Evolutionary conservation across 2,888 invertebrate species (phyloP).

Genomic region (Oxyscelio sp.): DNA sequence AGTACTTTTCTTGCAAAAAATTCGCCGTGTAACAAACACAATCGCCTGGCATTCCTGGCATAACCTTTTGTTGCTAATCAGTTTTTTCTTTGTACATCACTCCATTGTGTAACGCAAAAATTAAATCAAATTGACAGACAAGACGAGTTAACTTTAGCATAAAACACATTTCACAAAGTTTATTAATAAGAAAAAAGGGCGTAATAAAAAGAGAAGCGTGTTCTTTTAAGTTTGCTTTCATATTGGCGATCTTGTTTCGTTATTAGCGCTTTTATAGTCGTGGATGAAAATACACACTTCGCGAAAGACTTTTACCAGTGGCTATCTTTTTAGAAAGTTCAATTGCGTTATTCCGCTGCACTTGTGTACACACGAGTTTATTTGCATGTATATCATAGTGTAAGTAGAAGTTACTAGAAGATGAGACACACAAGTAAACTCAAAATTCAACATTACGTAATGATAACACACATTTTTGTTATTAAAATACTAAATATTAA

Average conservation of each 20-base stretch:
- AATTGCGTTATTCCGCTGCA: conserved; percentile 60
- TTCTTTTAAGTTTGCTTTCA: conserved; percentile 16
- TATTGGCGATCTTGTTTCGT: conserved; percentile 40
- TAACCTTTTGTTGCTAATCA: too few relatives aligned
- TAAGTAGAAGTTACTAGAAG: not conserved
- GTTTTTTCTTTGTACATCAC: too few relatives aligned
- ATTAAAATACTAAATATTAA: too few relatives aligned
- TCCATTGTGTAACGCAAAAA: too few relatives aligned
- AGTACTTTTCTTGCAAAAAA: too few relatives aligned
- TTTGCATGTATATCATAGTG: conserved; percentile 3
- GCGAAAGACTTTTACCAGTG: conserved; percentile 65
- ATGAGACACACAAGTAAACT: not conserved
- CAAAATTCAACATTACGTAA: conserved; percentile 27
- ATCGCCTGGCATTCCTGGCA: too few relatives aligned
- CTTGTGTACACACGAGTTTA: conserved; percentile 3
- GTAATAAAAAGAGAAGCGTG: conserved; percentile 4
- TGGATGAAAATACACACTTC: conserved; percentile 60
- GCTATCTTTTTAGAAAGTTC: conserved; percentile 73
- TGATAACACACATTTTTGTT: too few relatives aligned
- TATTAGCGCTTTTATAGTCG: conserved; percentile 29
- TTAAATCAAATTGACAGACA: too few relatives aligned
- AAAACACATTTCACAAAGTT: too few relatives aligned
- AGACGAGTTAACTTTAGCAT: too few relatives aligned
- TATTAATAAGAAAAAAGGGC: conserved; percentile 29
- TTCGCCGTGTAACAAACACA: too few relatives aligned